Conservation (phyloP, 2,888 invertebrate genomes). For the Drosophila austrosaltans region DNA sequence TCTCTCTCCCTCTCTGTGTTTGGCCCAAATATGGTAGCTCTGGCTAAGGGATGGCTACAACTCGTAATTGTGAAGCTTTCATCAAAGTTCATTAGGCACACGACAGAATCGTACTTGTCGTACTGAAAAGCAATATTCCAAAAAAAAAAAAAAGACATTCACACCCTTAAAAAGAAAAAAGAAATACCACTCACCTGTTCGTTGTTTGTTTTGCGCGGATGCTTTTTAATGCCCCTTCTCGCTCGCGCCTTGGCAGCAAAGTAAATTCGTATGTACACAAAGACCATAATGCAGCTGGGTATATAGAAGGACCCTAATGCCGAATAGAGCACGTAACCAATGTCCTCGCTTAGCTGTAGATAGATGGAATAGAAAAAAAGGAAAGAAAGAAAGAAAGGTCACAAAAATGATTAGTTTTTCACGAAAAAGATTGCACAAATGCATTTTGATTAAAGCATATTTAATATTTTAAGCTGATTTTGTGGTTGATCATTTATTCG, state of each 20-base stretch:
- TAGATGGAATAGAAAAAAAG: constrained; percentile 1
- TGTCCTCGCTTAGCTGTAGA: constrained; percentile 95
- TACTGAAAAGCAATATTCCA: constrained; percentile 13
- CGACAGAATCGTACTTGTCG: constrained; percentile 1
- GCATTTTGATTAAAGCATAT: not conserved
- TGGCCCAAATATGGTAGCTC: constrained; percentile 1
- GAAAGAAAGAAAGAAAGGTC: not conserved
- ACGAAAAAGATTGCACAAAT: not conserved
- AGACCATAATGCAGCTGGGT: constrained; percentile 99
- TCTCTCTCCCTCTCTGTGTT: not conserved
- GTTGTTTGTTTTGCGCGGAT: constrained; percentile 86
- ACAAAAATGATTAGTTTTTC: not conserved
- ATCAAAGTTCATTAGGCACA: constrained; percentile 43
- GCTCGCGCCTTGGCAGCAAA: constrained; percentile 97
- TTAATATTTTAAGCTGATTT: not conserved
- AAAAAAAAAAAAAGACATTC: not conserved
- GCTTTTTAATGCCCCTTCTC: constrained; percentile 92
- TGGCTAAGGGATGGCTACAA: constrained; percentile 7
- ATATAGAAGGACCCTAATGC: constrained; percentile 99
- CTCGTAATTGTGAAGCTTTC: constrained; percentile 22
- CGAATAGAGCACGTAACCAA: constrained; percentile 98
- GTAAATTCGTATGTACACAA: constrained; percentile 99
- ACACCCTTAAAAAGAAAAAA: constrained; percentile 17
- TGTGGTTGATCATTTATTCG: not conserved
- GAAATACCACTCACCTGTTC: constrained; percentile 80